phyloP scores from a whole-genome alignment of 2,888 invertebrate genomes.

The Phyllotreta cruciferae region DNA sequence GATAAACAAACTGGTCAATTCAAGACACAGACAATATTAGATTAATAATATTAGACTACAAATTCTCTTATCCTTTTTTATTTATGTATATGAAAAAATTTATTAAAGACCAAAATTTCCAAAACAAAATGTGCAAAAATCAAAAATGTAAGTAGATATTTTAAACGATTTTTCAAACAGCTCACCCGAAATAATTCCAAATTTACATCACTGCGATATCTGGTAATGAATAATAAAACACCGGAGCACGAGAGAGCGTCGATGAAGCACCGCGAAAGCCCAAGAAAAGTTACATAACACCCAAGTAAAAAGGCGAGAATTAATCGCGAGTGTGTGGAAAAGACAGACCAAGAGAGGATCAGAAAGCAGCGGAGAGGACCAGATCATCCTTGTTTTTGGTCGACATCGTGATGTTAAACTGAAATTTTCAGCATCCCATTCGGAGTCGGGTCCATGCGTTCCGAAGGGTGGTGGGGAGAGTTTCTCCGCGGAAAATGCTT shows the following conservation, averaged over 20 bases:
- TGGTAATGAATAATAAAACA: constrained; percentile 5
- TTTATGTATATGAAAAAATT: constrained; percentile 2
- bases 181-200: constrained; percentile 13
- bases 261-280: constrained; percentile 5
- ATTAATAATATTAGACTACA: too few species aligned
- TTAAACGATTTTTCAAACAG: not conserved
- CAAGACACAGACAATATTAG: too few species aligned
- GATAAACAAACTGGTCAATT: too few species aligned
- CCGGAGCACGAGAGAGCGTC: constrained; percentile 12
- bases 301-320: constrained; percentile 20
- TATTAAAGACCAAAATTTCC: not conserved
- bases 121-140: constrained; percentile 11
- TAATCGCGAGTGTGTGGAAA: constrained; percentile 30
- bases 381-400: constrained; percentile 42
- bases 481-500: constrained; percentile 34
- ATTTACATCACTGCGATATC: not conserved
- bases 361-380: constrained; percentile 37
- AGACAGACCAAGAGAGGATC: constrained; percentile 34
- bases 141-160: constrained; percentile 1
- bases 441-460: constrained; percentile 48
- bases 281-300: constrained; percentile 30
- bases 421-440: constrained; percentile 48
- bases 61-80: not conserved
- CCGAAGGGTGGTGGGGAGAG: constrained; percentile 36
- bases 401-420: constrained; percentile 40